Evolutionary conservation across 2,797 vertebrate species (phyloP).

Genomic region (Urosaurus nigricauda): DNA sequence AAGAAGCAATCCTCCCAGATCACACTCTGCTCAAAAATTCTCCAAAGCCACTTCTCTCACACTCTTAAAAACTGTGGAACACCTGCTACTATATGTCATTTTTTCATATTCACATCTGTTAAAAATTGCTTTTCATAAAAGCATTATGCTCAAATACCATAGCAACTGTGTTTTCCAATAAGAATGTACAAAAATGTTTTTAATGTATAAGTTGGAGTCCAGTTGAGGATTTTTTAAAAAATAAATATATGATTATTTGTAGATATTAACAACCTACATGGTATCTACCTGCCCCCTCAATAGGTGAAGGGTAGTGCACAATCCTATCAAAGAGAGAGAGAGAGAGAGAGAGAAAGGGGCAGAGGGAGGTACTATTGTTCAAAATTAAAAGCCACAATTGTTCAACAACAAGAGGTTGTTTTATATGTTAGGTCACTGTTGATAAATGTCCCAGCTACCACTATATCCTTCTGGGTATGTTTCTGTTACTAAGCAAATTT

Average conservation of each 20-base stretch:
- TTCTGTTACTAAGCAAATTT: background rate
- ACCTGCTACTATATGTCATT: background rate
- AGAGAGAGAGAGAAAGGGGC: background rate
- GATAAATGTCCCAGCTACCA: background rate
- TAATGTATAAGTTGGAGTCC: background rate
- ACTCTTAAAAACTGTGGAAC: background rate
- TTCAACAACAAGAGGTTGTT: background rate
- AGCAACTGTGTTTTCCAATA: slow-evolving; percentile 24
- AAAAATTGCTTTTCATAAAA: slow-evolving; percentile 25
- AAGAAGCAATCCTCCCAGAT: background rate
- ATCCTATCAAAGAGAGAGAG: background rate
- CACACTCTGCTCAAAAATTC: background rate
- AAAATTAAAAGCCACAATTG: background rate
- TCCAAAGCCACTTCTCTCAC: background rate
- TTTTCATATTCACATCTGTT: background rate
- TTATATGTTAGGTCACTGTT: background rate
- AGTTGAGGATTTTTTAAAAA: background rate
- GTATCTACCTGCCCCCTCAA: background rate
- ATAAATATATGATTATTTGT: background rate
- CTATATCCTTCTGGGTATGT: background rate
- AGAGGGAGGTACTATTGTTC: background rate
- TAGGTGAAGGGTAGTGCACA: background rate
- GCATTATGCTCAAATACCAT: slow-evolving; percentile 21
- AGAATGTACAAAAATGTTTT: background rate
- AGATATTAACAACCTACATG: background rate